These are phyloP conservation scores for Elachura formosa DNA, from an alignment of 2,113 vertebrate species.

Conservation along the genomic window DNA sequence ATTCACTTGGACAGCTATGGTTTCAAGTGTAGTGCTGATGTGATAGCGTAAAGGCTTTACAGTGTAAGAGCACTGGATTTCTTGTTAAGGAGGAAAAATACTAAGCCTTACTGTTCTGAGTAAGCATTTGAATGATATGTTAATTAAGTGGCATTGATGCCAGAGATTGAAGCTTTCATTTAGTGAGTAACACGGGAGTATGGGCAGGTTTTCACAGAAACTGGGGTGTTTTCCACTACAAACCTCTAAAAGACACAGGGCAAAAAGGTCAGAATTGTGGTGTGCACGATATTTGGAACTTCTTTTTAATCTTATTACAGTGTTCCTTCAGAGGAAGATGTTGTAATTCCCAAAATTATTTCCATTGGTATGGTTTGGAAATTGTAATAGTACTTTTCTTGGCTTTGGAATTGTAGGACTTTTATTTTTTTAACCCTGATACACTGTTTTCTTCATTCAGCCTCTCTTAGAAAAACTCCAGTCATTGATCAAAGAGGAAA, in stretches of 20 bases:
- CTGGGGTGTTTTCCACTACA: slow-evolving; percentile 44
- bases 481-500: slow-evolving; percentile 68
- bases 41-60: slow-evolving; percentile 72
- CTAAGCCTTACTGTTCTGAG: slow-evolving; percentile 70
- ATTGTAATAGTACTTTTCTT: neutral
- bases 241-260: slow-evolving; percentile 4
- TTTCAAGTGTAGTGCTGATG: slow-evolving; percentile 72
- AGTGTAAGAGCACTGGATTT: slow-evolving; percentile 65
- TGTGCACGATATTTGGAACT: neutral
- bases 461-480: slow-evolving; percentile 84
- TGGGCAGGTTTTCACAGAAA: slow-evolving; percentile 62
- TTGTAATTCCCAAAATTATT: slow-evolving; percentile 5
- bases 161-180: slow-evolving; percentile 66
- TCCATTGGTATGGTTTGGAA: neutral
- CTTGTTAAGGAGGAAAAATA: slow-evolving; percentile 67
- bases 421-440: neutral
- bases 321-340: neutral
- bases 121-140: slow-evolving; percentile 74
- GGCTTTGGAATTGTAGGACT: neutral
- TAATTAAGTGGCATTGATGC: slow-evolving; percentile 76
- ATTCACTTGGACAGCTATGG: slow-evolving; percentile 57
- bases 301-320: neutral
- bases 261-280: neutral
- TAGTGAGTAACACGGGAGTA: slow-evolving; percentile 57
- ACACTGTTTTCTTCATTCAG: slow-evolving; percentile 66